A percentile compares a stretch with the other conserved stretches of the same genome.
Conservation (phyloP, 2,888 invertebrate genomes). For the Nephrotoma flavescens region DNA sequence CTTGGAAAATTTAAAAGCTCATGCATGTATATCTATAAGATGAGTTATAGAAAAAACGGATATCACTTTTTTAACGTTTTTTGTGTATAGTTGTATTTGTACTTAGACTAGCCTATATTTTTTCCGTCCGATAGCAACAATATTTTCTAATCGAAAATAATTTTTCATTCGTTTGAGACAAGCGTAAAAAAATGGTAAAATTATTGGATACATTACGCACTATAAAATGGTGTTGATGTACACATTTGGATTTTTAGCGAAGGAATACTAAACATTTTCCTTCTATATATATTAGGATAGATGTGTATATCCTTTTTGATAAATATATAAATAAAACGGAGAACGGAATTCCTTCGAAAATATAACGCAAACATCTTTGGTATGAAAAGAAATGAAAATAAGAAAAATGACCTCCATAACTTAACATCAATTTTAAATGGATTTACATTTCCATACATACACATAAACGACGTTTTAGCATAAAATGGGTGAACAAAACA, state of each 20-base stretch:
- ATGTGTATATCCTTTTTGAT: neutral
- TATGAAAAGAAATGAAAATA: neutral
- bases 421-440: neutral
- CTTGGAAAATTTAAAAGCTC: neutral
- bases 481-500: neutral
- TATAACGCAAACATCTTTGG: neutral
- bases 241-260: neutral
- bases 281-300: neutral
- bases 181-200: neutral
- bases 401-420: constrained; percentile 3
- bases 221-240: neutral
- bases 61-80: neutral
- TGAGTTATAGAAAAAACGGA: neutral
- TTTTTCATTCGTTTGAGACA: neutral
- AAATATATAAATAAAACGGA: neutral
- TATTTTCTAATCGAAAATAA: neutral
- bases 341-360: neutral
- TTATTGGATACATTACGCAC: neutral
- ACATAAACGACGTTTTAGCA: neutral
- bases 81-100: neutral
- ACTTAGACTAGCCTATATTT: neutral
- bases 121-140: neutral
- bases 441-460: neutral
- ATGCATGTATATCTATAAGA: neutral
- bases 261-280: neutral